A percentile compares a stretch with the other conserved stretches of the same genome.
Conservation (phyloP, 1,140 invertebrate species). For the Drosophila nannoptera region DNA sequence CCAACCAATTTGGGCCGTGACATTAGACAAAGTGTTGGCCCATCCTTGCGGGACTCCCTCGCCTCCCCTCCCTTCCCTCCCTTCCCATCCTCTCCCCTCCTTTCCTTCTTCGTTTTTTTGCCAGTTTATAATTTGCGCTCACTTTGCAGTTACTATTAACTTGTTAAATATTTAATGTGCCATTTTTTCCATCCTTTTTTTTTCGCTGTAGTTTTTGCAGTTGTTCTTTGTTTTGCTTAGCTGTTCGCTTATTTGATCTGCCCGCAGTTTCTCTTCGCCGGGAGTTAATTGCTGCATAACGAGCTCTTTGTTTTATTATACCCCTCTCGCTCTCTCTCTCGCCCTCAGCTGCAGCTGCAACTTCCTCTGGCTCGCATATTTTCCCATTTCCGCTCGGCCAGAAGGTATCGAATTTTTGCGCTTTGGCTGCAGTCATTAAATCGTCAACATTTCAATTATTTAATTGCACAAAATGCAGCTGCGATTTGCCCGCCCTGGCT, state of each 20-base stretch:
- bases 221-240: slow-evolving; percentile 21
- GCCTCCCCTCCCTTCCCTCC: slow-evolving; percentile 9
- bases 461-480: slow-evolving; percentile 51
- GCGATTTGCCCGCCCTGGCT: slow-evolving; percentile 3
- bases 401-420: slow-evolving; percentile 12
- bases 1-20: slow-evolving; percentile 53
- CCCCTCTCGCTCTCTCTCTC: neutral
- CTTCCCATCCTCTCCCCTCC: slow-evolving; percentile 8
- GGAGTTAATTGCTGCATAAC: slow-evolving; percentile 10
- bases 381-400: slow-evolving; percentile 40
- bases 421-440: slow-evolving; percentile 52
- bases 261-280: neutral
- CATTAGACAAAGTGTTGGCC: slow-evolving; percentile 49
- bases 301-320: neutral
- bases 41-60: neutral
- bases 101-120: slow-evolving; percentile 14
- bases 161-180: no score
- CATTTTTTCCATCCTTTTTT: neutral
- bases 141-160: slow-evolving; percentile 18
- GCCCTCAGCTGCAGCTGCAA: slow-evolving; percentile 20
- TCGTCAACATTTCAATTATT: slow-evolving; percentile 60
- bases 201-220: neutral
- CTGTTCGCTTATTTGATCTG: slow-evolving; percentile 17
- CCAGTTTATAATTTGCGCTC: slow-evolving; percentile 15
- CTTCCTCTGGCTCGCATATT: slow-evolving; percentile 49